phyloP scores from a whole-genome alignment of 2,888 invertebrate species.

The Acanthacorydalis orientalis region DNA sequence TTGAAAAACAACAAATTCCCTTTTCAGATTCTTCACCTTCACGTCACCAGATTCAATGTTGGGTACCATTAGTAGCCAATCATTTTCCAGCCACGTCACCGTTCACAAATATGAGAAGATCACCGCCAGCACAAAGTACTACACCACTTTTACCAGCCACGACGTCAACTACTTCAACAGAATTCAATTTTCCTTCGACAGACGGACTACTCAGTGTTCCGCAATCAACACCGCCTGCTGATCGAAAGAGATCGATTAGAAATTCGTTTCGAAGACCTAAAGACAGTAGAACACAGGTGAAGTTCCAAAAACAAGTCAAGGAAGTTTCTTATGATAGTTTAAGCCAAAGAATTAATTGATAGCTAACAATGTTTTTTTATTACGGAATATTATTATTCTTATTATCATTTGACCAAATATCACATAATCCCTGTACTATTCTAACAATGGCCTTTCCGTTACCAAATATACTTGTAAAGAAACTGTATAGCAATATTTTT shows the following conservation, averaged over 20 bases:
- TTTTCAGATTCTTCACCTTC: slow-evolving; percentile 28
- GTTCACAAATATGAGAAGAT: slow-evolving; percentile 27
- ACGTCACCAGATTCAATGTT: slow-evolving; percentile 37
- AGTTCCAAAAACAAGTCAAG: slow-evolving; percentile 6
- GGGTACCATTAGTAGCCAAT: slow-evolving; percentile 54
- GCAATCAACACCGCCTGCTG: not conserved
- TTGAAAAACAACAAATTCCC: not conserved
- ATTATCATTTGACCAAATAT: too few species aligned
- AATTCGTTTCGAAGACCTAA: slow-evolving; percentile 2
- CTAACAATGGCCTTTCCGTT: too few species aligned
- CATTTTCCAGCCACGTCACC: slow-evolving; percentile 56
- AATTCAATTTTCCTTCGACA: not conserved
- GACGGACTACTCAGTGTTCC: slow-evolving; percentile 3
- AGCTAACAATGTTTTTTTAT: not conserved
- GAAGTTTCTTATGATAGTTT: slow-evolving; percentile 5
- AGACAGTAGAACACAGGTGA: slow-evolving; percentile 4
- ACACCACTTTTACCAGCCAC: not conserved
- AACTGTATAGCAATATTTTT: too few species aligned
- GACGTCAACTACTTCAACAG: not conserved
- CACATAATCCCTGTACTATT: too few species aligned
- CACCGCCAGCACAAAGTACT: slow-evolving; percentile 18
- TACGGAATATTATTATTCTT: too few species aligned
- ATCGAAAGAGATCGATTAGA: slow-evolving; percentile 2
- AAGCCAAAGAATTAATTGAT: slow-evolving; percentile 2
- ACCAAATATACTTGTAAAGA: too few species aligned